Percentiles rank a stretch among this genome's conserved stretches.
phyloP scores from a whole-genome alignment of 2,797 vertebrate genomes.

The Hybognathus amarus region DNA sequence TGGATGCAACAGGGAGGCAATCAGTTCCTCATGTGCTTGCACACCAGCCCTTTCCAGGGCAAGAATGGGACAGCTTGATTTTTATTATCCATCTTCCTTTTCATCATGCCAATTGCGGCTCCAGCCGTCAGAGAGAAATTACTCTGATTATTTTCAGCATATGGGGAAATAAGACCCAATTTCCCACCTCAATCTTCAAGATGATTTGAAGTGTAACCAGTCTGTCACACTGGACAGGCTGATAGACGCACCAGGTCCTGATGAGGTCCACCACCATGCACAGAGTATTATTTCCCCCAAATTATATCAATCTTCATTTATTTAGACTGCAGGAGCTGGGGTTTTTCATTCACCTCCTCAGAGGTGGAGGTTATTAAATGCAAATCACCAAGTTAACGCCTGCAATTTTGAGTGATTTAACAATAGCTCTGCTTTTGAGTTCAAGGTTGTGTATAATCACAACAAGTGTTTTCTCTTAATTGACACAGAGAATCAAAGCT shows the following conservation, averaged over 20 bases:
- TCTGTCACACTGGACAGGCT: slow-evolving; percentile 25
- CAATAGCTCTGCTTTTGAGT: slow-evolving; percentile 29
- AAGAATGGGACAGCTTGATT: slow-evolving; percentile 51
- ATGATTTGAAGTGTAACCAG: slow-evolving; percentile 55
- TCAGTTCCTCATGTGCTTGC: slow-evolving; percentile 32
- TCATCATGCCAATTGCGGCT: slow-evolving; percentile 31
- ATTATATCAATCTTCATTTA: slow-evolving; percentile 46
- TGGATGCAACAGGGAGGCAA: slow-evolving; percentile 36
- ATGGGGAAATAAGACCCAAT: slow-evolving; percentile 58
- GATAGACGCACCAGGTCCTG: slow-evolving; percentile 21
- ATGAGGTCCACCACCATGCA: slow-evolving; percentile 29
- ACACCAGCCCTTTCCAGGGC: slow-evolving; percentile 21
- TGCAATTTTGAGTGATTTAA: slow-evolving; percentile 20
- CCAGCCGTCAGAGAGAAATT: slow-evolving; percentile 53
- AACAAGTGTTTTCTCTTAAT: slow-evolving; percentile 30
- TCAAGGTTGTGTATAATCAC: slow-evolving; percentile 30
- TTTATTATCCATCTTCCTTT: slow-evolving; percentile 57
- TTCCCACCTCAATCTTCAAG: slow-evolving; percentile 49
- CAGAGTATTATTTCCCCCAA: slow-evolving; percentile 11
- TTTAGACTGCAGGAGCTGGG: slow-evolving; percentile 32
- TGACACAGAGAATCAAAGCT: slow-evolving; percentile 46
- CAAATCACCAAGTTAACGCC: slow-evolving; percentile 2
- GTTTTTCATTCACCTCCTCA: not conserved
- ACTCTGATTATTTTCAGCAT: slow-evolving; percentile 61
- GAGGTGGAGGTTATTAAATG: slow-evolving; percentile 38